Percentiles rank a stretch among this genome's conserved stretches.
phyloP scores from a whole-genome alignment of 1,140 invertebrate genomes.

The Apis laboriosa region DNA sequence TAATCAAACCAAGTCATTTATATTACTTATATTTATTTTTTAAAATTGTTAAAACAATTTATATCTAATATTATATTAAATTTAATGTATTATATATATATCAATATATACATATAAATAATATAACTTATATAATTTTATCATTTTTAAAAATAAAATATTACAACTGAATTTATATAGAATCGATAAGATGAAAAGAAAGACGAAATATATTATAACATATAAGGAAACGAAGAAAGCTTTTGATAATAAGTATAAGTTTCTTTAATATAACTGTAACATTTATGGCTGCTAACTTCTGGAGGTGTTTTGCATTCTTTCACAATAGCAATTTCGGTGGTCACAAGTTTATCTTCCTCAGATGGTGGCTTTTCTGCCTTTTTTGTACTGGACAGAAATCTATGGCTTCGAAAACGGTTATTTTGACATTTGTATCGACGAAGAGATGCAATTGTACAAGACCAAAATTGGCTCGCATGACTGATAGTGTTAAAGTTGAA shows the following conservation, averaged over 20 bases:
- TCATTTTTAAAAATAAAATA: neutral
- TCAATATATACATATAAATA: too few species aligned
- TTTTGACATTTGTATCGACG: constrained; percentile 3
- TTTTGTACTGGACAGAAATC: constrained; percentile 28
- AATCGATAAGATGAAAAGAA: neutral
- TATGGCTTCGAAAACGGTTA: neutral
- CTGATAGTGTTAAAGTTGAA: constrained; percentile 10
- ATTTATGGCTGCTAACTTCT: constrained; percentile 44
- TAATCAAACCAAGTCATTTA: neutral
- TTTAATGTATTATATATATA: too few species aligned
- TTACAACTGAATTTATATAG: neutral
- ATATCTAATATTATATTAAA: too few species aligned
- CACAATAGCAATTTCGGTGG: neutral
- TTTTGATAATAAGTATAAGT: neutral
- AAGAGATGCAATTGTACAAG: constrained; percentile 5
- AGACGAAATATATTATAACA: too few species aligned
- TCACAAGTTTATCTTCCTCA: neutral
- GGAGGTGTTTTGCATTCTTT: constrained; percentile 34
- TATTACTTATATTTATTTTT: neutral
- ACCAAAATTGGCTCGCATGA: constrained; percentile 20
- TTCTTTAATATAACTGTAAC: constrained; percentile 5
- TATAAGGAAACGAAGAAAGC: neutral
- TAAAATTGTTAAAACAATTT: neutral
- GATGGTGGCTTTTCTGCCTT: neutral
- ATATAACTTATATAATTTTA: too few species aligned